Base-by-base conservation (phyloP, 2,113 vertebrate species). In the Cricetomys ansorgei region DNA sequence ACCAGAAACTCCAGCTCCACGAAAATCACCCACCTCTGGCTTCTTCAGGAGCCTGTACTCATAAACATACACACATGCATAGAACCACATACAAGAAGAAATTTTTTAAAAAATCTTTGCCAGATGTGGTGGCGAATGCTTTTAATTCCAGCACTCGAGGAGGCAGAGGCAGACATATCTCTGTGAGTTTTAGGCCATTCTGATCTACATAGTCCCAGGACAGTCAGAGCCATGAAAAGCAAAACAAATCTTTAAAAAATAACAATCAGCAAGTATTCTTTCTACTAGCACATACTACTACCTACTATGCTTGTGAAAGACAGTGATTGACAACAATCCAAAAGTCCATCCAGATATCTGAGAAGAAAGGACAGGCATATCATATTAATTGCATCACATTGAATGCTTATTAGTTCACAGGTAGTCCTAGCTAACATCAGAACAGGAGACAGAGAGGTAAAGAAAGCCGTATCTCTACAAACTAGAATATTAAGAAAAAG, bases 271-370 rank as follows among this genome's bases (percentile, higher is more conserved):
- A 92, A 84, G 13, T 55, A 59, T 12, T 92, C 29, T 83, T 85
- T 64, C 43, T 94, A 53, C 7, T 0, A 90, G 37, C 16, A 48
- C 25, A 67, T 37, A 67, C 13, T 55, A 5, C 27, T 53, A 19
- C 72, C 27, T 53, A 19, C 72, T 83, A 17, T 87, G 53, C 55
- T 91, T 84, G 57, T 75, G 77, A 93, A 84, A 89, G 45, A 31
- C 40, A 89, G 40, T 92, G 11, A 55, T 62, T 62, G 64, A 67
- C 45, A 69, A 23, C 34, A 72, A 79, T 67, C 69, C 76, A 40
- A 72, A 95, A 91, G 37, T 76, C 31, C 21, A 43, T 86, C 79
- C 29, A 89, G 0, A 62, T 89, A 91, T 89, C 67, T 92, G 57
- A 80, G 15, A 94, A 85, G 69, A 72, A 84, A 92, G 34, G 23